Base-by-base conservation (phyloP, 2,888 invertebrate species). In the Nipponacmea schrenckii region DNA sequence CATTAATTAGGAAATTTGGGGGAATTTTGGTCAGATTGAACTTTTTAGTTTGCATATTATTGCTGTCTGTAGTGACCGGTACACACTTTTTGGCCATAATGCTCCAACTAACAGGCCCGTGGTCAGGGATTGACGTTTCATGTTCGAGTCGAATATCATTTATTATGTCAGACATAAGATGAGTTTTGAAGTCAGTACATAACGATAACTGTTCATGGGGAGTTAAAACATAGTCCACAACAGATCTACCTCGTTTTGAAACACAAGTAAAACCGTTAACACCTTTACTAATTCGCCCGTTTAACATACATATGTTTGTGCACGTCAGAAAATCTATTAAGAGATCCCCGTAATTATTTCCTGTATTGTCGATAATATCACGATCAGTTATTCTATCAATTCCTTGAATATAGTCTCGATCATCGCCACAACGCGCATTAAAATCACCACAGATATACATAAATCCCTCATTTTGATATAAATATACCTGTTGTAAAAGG, bases 391-490 rank as follows among this genome's bases (percentile, higher is more conserved):
- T 56, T 0, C 24, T 24, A 56, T 14, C 56, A 8, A 56, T 3
- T 14, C 56, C 56, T 20, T n/a, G 8, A 20, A 56, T 56, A 2
- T 20, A 17, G 56, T 56, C 56, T 24, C n/a, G 56, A 8, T 56
- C 56, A 12, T 56, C 56, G n/a, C 56, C 56, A 56, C 56, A 56
- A 8, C 56, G n/a, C n/a, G n/a, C 56, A 24, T 56, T 56, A 24
- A 56, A 56, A n/a, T n/a, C 56, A 17, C 56, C 56, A 24, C n/a
- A 56, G 20, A 56, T 56, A 14, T 20, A 56, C 20, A 56, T 20
- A 17, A 24, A 20, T 12, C 56, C 56, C 56, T 56, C 56, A n/a
- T 56, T 56, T 56, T 56, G 56, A n/a, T 56, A 56, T n/a, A n/a
- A n/a, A 24, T 56, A 56, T 24, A 56, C 56, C 20, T 56, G 56